Evolutionary conservation across 1,140 invertebrate genomes (phyloP), one percentile per base, ranked within the genome.

Genomic region (Antheraea mylitta): DNA sequence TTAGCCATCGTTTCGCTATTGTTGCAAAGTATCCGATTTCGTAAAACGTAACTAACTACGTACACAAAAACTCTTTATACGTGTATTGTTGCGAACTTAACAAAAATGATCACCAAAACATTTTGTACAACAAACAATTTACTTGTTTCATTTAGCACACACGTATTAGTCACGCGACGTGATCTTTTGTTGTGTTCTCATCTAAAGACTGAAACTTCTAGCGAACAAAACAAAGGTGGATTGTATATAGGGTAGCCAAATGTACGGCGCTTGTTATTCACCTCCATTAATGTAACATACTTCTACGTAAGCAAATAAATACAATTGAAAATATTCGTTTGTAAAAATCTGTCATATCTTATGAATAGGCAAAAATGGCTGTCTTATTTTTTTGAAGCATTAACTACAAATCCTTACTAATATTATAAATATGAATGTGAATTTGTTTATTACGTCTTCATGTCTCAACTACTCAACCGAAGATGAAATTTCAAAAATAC

Each of bases 101-200:
- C 45, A 53, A 53, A 53, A 53, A 53, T 53, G 10, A 53, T 53
- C 45, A 53, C 45, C 45, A n/a, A 53, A 53, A 53, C 16, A 16
- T 53, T 53, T 53, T 53, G 45, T 53, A 53, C 45, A 53, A 53
- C 45, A 53, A 53, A 53, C 16, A 53, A 53, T n/a, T 16, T n/a
- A 13, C 45, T 53, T 53, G 11, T 53, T 53, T 53, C 45, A 53
- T 53, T 53, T 53, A 13, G 45, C 45, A 53, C 45, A 53, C 45
- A 16, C 45, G 45, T 53, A 53, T 53, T 53, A 16, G 45, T 53
- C 45, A 53, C 45, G 45, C 45, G 16, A 53, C 45, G 45, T 53
- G 45, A 53, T 53, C 45, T 53, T 53, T 53, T 53, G 45, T 53
- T 30, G 4, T 53, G 5, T 16, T 13, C 13, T 53, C 45, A 53